Percentiles rank a stretch among this genome's conserved stretches.
Evolutionary conservation across 2,888 invertebrate genomes (phyloP).

Genomic region (Noctua janthina): DNA sequence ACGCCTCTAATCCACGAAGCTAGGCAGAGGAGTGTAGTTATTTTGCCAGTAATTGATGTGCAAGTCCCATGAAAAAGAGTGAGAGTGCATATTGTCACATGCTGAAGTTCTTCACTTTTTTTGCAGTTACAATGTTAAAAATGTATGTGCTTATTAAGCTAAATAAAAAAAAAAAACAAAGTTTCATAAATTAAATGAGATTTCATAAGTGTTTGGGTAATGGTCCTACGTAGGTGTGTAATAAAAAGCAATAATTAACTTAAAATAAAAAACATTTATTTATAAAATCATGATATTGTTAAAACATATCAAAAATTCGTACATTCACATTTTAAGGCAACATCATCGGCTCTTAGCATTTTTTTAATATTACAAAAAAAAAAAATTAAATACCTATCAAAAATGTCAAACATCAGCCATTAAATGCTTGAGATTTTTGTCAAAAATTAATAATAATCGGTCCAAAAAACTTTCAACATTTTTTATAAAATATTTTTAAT

Average conservation of each 20-base stretch:
- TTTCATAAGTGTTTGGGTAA: not conserved
- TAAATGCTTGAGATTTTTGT: conserved; percentile 86
- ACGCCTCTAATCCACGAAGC: not conserved
- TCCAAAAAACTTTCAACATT: conserved; percentile 68
- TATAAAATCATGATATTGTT: conserved; percentile 82
- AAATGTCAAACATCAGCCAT: conserved; percentile 90
- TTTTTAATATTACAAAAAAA: conserved; percentile 51
- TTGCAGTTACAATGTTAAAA: not conserved
- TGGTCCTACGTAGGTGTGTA: conserved; percentile 47
- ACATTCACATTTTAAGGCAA: conserved; percentile 84
- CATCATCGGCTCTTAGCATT: conserved; percentile 72
- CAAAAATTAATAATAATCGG: conserved; percentile 71
- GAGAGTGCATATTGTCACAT: not conserved
- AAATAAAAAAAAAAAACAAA: not conserved
- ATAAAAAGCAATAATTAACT: conserved; percentile 79
- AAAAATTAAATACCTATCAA: conserved; percentile 71
- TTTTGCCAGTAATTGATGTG: not conserved
- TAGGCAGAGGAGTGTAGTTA: too few relatives aligned
- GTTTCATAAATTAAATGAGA: not conserved
- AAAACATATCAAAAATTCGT: conserved; percentile 82
- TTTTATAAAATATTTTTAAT: conserved; percentile 61
- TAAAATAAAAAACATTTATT: conserved; percentile 87
- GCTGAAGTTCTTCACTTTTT: not conserved
- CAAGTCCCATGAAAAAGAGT: not conserved
- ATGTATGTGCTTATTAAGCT: not conserved